Evolutionary conservation across 2,113 vertebrate species (phyloP), one percentile per base, ranked within the genome.

Genomic region (Panthera tigris): DNA sequence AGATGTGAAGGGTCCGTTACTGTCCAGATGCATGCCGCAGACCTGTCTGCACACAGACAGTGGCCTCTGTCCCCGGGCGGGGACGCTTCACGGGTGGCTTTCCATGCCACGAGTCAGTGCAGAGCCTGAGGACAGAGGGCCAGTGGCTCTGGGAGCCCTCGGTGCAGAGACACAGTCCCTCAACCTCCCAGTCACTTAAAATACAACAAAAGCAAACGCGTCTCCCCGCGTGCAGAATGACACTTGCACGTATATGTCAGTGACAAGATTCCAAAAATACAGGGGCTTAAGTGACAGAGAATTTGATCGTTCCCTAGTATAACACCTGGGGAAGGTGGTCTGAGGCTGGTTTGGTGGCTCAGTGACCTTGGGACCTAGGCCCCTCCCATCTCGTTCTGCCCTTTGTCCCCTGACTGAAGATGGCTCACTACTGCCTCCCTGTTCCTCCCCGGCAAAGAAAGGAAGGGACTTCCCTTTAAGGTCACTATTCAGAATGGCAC

Each of bases 351-450:
- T 81, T 27, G 55, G 36, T n/a, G 16, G n/a, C 16, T 29, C 33
- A 10, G 13, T 23, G 71, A n/a, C 0, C 6, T 9, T 36, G 57
- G 71, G 55, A 92, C n/a, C 7, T 29, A 41, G 29, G 15, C 1
- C 57, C 15, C 41, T 63, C 14, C 25, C 15, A 6, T 74, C 29
- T 29, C 7, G 7, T 11, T n/a, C 52, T 66, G 79, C 39, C 29
- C 27, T 63, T 3, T 1, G 52, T 31, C 11, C 25, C 16, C 39
- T 69, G n/a, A 12, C 27, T 45, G 7, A 55, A 31, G 55, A 27
- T 23, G 29, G 9, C 48, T 63, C 18, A 18, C 6, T 15, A 8
- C 9, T n/a, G 11, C 8, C 31, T 15, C 61, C 2, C 1, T 0
- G 1, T 11, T 45, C 33, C n/a, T n/a, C 12, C 27, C 57, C 7